phyloP scores from a whole-genome alignment of 2,113 vertebrate genomes.

The Dinomys branickii region DNA sequence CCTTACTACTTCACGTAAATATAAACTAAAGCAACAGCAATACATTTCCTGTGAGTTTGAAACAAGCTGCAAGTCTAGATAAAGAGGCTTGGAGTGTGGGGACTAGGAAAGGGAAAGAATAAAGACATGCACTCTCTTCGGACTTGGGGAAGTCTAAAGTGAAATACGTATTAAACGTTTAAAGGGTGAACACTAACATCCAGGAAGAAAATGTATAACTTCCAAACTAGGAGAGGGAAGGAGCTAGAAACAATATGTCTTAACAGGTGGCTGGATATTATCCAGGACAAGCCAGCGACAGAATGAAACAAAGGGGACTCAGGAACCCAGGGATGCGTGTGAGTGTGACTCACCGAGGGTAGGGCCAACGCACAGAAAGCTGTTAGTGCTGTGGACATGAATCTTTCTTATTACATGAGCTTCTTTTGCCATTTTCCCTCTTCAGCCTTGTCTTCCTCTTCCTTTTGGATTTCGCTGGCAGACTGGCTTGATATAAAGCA shows the following conservation, averaged over 20 bases:
- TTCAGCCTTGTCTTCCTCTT: not conserved
- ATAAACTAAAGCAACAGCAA: not conserved
- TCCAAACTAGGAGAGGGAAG: not conserved
- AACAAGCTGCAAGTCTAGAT: not conserved
- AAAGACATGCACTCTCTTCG: not conserved
- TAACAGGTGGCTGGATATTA: not conserved
- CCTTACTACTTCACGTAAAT: not conserved
- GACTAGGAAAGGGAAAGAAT: not conserved
- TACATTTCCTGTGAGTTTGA: not conserved
- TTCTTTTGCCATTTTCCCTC: not conserved
- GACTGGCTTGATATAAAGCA: not conserved
- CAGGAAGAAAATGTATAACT: not conserved
- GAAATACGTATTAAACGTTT: not conserved
- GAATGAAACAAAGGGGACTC: not conserved
- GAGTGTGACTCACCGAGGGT: not conserved
- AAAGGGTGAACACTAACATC: not conserved
- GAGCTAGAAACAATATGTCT: not conserved
- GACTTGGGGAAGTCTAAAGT: not conserved
- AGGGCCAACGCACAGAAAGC: not conserved
- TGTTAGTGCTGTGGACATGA: not conserved
- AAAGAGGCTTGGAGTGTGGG: not conserved
- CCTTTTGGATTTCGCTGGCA: not conserved
- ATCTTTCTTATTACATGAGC: not conserved
- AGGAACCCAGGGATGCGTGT: not conserved
- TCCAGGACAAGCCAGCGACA: not conserved